Evolutionary conservation across 92 coral and sea anemone species (phyloP).

Genomic region (Umimayanthus chanpuru): DNA sequence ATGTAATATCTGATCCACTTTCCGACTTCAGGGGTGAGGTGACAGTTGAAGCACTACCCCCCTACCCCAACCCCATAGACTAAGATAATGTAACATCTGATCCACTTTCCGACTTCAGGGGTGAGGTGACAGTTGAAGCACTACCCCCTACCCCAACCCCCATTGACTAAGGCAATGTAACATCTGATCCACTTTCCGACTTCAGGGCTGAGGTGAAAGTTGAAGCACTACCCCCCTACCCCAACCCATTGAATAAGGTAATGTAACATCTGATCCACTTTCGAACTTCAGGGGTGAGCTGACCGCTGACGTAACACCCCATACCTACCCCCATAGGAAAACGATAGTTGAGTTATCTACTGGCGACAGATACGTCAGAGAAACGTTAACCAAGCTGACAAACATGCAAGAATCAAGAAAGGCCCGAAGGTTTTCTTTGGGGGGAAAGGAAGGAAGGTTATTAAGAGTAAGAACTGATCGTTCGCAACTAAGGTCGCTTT

Average conservation of each 20-base stretch:
- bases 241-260: background rate
- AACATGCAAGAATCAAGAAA: too few species aligned
- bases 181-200: background rate
- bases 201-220: background rate
- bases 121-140: background rate
- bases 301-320: background rate
- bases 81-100: background rate
- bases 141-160: background rate
- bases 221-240: background rate
- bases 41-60: background rate
- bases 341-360: too few species aligned
- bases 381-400: too few species aligned
- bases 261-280: background rate
- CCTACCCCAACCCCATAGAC: background rate
- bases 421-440: too few species aligned
- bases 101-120: background rate
- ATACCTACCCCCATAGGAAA: background rate
- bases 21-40: background rate
- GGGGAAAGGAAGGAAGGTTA: too few species aligned
- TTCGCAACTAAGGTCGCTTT: too few species aligned
- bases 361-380: too few species aligned
- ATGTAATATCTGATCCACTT: background rate
- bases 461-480: too few species aligned
- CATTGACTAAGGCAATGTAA: background rate
- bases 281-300: background rate